Evolutionary conservation across 2,797 vertebrate species (phyloP).

Genomic region (Periophthalmus magnuspinnatus): DNA sequence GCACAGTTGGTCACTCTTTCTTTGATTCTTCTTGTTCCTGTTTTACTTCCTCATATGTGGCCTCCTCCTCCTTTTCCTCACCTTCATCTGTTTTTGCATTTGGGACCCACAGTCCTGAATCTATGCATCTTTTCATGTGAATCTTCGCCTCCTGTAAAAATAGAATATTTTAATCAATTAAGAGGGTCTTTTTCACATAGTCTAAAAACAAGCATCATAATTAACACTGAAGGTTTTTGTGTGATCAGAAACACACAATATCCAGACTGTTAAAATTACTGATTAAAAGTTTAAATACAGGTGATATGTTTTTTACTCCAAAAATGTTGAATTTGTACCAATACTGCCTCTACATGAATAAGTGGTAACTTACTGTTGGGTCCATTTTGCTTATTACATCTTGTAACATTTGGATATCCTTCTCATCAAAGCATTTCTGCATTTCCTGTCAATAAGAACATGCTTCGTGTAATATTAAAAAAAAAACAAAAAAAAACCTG

Average conservation of each 20-base stretch:
- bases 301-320: not conserved
- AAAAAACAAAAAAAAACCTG: not conserved
- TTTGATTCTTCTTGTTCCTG: constrained; percentile 60
- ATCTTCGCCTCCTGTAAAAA: constrained; percentile 80
- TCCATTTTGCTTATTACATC: constrained; percentile 93
- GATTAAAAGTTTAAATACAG: too few relatives aligned
- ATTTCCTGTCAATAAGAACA: constrained; percentile 78
- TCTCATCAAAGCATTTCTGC: constrained; percentile 93
- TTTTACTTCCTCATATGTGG: constrained; percentile 71
- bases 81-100: constrained; percentile 82
- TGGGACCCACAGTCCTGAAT: constrained; percentile 93
- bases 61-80: constrained; percentile 72
- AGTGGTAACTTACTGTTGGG: constrained; percentile 78
- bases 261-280: too few relatives aligned
- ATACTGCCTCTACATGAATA: not conserved
- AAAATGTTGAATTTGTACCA: not conserved
- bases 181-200: not conserved
- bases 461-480: not conserved
- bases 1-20: constrained; percentile 60
- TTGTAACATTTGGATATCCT: constrained; percentile 92
- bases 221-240: not conserved
- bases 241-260: too few relatives aligned
- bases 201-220: not conserved
- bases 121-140: constrained; percentile 93
- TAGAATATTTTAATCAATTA: not conserved